Percentiles rank a stretch among this genome's conserved stretches.
Conservation (phyloP, 2,888 invertebrate species). For the Synergus laeviventris region DNA sequence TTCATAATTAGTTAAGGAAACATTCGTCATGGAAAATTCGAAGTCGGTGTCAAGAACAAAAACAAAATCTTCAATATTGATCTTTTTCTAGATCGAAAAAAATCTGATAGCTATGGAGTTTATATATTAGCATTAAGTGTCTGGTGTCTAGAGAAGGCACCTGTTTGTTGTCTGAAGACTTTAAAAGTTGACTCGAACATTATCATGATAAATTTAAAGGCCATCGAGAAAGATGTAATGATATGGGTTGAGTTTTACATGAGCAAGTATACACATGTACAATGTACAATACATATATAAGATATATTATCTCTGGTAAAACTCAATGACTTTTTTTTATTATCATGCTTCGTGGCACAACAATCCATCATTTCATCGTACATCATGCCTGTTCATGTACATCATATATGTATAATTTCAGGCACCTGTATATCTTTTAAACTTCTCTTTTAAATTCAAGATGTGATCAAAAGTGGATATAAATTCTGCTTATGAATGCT, state of each 20-base stretch:
- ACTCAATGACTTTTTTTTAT: background rate
- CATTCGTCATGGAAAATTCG: constrained; percentile 9
- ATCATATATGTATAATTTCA: background rate
- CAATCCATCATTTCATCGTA: background rate
- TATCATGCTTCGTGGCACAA: background rate
- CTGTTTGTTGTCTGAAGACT: background rate
- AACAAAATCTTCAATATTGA: background rate
- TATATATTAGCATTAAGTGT: background rate
- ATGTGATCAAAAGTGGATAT: background rate
- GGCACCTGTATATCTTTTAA: background rate
- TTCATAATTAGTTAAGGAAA: constrained; percentile 1
- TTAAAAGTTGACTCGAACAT: background rate
- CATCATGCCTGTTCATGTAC: background rate
- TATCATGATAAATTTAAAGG: constrained; percentile 14
- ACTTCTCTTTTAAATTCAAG: background rate
- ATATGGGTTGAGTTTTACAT: background rate
- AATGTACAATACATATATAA: background rate
- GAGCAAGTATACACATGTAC: background rate
- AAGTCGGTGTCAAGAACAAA: background rate
- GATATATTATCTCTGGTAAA: background rate
- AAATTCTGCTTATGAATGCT: background rate
- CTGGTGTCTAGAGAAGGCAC: background rate
- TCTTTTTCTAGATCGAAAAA: background rate
- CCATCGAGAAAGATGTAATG: background rate
- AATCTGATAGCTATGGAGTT: background rate